Evolutionary conservation across 2,888 invertebrate genomes (phyloP), one percentile per base, ranked within the genome.

Genomic region (Steromphala cineraria): DNA sequence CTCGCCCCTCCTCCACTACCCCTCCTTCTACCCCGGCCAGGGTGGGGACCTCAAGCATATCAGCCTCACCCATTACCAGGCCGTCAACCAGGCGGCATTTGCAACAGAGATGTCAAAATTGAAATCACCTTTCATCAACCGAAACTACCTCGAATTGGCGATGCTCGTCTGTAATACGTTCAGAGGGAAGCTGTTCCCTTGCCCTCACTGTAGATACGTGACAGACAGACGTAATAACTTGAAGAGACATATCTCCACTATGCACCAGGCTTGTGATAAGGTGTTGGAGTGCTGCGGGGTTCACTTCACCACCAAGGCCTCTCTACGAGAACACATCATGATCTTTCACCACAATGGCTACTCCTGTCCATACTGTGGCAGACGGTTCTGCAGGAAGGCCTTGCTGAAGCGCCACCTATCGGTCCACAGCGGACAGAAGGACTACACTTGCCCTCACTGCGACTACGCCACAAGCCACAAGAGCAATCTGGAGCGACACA

Each of bases 401-500:
- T 91, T 94, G 52, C 89, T 94, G 19, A 93, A 93, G 83, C 91
- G 94, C 53, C 94, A 94, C 85, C 88, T 93, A 80, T 92, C 93
- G 31, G 94, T 94, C 2, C 94, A 94, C 89, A 94, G 94, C 78
- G 94, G 94, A 0, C 91, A 92, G 84, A 94, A 94, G 85, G 94
- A 94, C 78, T 94, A 92, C 89, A 89, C 91, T 2, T 94, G 94
- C 81, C 88, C 90, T 3, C 86, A 89, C 53, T 94, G 94, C 84
- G 91, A 92, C 78, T 94, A 94, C 85, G 93, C 93, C n/a, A 94
- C 94, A 2, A 94, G 94, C 78, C 94, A 94, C 87, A 94, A 94
- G 84, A 93, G 93, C 81, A 94, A 94, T 85, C 86, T 94, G 52
- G 93, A 94, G 78, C 87, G 94, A 0, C 94, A 94, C 86, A 92